Percentiles rank a stretch among this genome's conserved stretches.
phyloP scores from a whole-genome alignment of 2,888 invertebrate genomes.

The Conchocele bisecta region DNA sequence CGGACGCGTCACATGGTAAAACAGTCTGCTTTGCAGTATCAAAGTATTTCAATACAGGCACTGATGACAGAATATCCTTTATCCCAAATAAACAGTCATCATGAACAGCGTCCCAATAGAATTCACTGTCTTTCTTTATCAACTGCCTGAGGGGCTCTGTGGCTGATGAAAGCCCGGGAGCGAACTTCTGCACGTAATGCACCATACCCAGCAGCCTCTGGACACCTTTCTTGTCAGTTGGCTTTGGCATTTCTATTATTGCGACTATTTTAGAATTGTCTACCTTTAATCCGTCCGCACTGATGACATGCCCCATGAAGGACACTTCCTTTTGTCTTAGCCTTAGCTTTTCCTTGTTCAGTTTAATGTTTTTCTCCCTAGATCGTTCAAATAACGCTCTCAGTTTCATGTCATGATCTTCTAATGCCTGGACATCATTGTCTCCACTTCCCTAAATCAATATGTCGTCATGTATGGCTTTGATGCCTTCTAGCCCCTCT shows the following conservation, averaged over 20 bases:
- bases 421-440: slow-evolving; percentile 19
- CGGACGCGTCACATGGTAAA: slow-evolving; percentile 17
- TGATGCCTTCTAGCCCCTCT: slow-evolving; percentile 43
- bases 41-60: slow-evolving; percentile 38
- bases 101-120: slow-evolving; percentile 21
- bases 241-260: slow-evolving; percentile 41
- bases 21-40: slow-evolving; percentile 1
- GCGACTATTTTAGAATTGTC: slow-evolving; percentile 54
- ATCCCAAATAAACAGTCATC: slow-evolving; percentile 10
- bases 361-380: slow-evolving; percentile 42
- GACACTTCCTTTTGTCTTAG: slow-evolving; percentile 28
- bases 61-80: slow-evolving; percentile 9
- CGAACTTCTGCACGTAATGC: slow-evolving; percentile 28
- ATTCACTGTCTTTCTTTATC: slow-evolving; percentile 17
- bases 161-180: slow-evolving; percentile 21
- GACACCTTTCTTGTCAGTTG: slow-evolving; percentile 25
- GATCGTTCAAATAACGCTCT: slow-evolving; percentile 23
- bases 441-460: slow-evolving; percentile 39
- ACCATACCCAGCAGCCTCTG: slow-evolving; percentile 33
- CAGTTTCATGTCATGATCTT: slow-evolving; percentile 47
- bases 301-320: slow-evolving; percentile 55
- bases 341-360: slow-evolving; percentile 52
- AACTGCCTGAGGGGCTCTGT: slow-evolving; percentile 26
- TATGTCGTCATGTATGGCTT: slow-evolving; percentile 56
- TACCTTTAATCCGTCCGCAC: slow-evolving; percentile 37